Percentiles rank a stretch among this genome's conserved stretches.
These are phyloP conservation scores for Trematomus bernacchii DNA, from an alignment of 2,797 vertebrate genomes.

Conservation along the genomic window DNA sequence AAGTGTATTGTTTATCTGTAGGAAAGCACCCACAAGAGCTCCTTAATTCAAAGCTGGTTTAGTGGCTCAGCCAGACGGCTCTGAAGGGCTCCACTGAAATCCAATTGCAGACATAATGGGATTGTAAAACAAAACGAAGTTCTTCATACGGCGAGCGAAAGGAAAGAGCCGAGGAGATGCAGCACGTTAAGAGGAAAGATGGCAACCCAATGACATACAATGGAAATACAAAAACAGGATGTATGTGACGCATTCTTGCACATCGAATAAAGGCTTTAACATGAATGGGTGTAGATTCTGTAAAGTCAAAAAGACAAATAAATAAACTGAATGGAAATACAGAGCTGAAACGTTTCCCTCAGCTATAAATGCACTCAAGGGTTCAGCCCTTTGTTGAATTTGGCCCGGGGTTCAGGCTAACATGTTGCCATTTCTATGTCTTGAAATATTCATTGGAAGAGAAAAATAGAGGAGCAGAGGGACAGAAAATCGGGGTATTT, in stretches of 20 bases:
- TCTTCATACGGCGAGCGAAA: slow-evolving; percentile 51
- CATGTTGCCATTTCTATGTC: slow-evolving; percentile 47
- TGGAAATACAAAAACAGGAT: slow-evolving; percentile 7
- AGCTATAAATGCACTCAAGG: slow-evolving; percentile 79
- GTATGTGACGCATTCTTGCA: not conserved
- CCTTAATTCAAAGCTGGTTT: slow-evolving; percentile 87
- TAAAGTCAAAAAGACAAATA: slow-evolving; percentile 44
- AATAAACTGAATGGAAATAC: slow-evolving; percentile 45
- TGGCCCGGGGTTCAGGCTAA: slow-evolving; percentile 66
- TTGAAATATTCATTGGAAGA: slow-evolving; percentile 74
- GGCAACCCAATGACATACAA: slow-evolving; percentile 26
- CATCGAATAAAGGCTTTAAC: slow-evolving; percentile 31
- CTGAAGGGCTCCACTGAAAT: slow-evolving; percentile 83
- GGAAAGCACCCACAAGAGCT: slow-evolving; percentile 73
- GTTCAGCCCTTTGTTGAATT: slow-evolving; percentile 64
- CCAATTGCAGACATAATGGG: slow-evolving; percentile 86
- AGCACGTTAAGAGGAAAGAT: slow-evolving; percentile 28
- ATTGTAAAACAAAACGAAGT: slow-evolving; percentile 79
- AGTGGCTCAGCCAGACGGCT: slow-evolving; percentile 84
- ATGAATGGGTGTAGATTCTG: slow-evolving; percentile 32
- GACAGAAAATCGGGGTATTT: slow-evolving; percentile 32
- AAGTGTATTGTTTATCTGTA: slow-evolving; percentile 72
- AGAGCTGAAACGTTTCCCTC: slow-evolving; percentile 67
- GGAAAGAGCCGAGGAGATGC: slow-evolving; percentile 39
- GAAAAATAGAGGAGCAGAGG: slow-evolving; percentile 46